These are phyloP conservation scores for Perizoma affinitatum DNA, from an alignment of 2,888 invertebrate species.

Conservation along the genomic window DNA sequence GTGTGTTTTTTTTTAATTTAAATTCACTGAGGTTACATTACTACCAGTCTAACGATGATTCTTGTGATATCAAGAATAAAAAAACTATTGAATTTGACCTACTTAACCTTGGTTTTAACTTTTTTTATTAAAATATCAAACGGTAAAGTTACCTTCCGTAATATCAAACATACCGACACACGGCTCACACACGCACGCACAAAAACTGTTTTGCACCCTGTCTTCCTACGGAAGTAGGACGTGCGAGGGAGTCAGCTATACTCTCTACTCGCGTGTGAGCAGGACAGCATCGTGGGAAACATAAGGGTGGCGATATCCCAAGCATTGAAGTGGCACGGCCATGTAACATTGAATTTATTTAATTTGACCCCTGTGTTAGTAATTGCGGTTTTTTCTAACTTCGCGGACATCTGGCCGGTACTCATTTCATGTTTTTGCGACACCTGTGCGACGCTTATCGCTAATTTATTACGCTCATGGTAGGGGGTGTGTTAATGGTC, in stretches of 20 bases:
- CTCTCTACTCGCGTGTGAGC: conserved; percentile 43
- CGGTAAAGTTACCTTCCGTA: conserved; percentile 37
- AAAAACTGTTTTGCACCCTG: conserved; percentile 80
- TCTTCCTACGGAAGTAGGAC: conserved; percentile 75
- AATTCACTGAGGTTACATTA: too few species aligned
- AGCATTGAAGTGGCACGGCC: conserved; percentile 68
- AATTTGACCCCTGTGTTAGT: conserved; percentile 43
- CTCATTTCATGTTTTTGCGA: conserved; percentile 43
- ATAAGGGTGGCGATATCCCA: conserved; percentile 81
- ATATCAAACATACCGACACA: conserved; percentile 56
- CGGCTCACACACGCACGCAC: conserved; percentile 71
- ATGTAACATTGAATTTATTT: conserved; percentile 55
- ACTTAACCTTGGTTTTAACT: too few species aligned
- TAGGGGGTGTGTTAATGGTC: conserved; percentile 32
- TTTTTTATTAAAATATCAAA: neutral
- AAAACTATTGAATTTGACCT: too few species aligned
- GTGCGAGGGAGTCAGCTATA: conserved; percentile 47
- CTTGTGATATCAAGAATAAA: too few species aligned
- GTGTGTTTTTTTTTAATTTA: too few species aligned
- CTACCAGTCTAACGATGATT: too few species aligned
- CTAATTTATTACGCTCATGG: conserved; percentile 48
- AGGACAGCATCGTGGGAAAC: conserved; percentile 76
- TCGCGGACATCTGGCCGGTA: conserved; percentile 45
- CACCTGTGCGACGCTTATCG: conserved; percentile 64
- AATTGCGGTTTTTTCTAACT: conserved; percentile 38